Evolutionary conservation across 2,888 invertebrate species (phyloP), one percentile per base, ranked within the genome.

Genomic region (Sinopyrophorus schimmeli): DNA sequence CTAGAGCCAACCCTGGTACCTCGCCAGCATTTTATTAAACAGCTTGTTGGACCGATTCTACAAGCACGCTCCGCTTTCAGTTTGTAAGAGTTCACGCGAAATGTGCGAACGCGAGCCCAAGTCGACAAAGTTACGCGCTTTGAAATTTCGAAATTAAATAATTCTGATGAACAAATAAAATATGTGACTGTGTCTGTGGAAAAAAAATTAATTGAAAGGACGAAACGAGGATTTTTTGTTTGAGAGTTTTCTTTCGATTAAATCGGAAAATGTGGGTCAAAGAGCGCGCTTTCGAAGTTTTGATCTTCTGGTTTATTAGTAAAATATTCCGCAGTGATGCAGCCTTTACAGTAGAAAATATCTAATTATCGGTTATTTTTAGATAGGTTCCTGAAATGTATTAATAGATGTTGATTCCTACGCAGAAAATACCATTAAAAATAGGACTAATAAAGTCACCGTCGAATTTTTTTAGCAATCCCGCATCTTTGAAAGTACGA

Each of bases 351-450:
- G 43, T 20, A 23, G 39, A 53, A 53, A 50, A 53, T 53, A 47
- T 58, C 56, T 59, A 59, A 59, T 59, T 59, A 59, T 55, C 52
- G 28, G 39, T 41, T 59, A 59, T 59, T 59, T 59, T 55, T 57
- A 56, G 57, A 28, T 44, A 17, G 52, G 53, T 58, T 58, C 54
- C 50, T 52, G 55, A 53, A 53, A 57, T 53, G 53, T 59, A 59
- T 59, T 59, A 56, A 59, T 59, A 59, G 59, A 54, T 49, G 54
- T 56, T 57, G 47, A 53, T 54, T 52, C 44, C 52, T 52, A 41
- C 38, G 48, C 48, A 55, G 40, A 49, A 49, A 49, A 44, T 49
- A 35, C 43, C 21, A 46, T 46, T 46, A 44, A 46, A 50, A 50
- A 50, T 50, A 50, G 50, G 43, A 43, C 38, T 44, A 39, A 46